Evolutionary conservation across 1,140 invertebrate species (phyloP).

Genomic region (Brachionus rubens): DNA sequence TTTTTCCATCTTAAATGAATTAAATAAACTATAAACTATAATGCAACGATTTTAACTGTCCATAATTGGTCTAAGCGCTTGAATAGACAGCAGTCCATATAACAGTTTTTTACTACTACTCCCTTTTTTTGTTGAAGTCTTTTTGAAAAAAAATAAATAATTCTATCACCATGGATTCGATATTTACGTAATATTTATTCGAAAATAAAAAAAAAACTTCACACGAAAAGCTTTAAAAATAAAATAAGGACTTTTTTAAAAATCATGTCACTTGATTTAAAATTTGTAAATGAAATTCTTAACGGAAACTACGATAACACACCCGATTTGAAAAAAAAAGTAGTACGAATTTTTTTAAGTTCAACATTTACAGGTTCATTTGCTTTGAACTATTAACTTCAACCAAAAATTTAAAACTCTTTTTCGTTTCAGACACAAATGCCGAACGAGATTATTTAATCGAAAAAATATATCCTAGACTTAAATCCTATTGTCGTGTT

Average conservation of each 20-base stretch:
- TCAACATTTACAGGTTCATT: constrained; percentile 42
- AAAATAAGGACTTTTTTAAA: neutral
- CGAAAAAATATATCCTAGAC: constrained; percentile 51
- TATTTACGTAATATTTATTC: too few species aligned
- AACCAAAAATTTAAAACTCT: neutral
- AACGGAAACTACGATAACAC: neutral
- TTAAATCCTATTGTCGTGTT: constrained; percentile 52
- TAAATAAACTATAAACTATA: too few species aligned
- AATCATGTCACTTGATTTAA: constrained; percentile 7
- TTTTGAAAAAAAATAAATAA: too few species aligned
- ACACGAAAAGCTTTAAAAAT: neutral
- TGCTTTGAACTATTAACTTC: neutral
- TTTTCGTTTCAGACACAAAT: constrained; percentile 43
- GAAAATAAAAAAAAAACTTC: neutral
- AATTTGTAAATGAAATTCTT: neutral
- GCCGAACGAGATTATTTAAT: constrained; percentile 53
- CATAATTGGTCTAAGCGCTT: too few species aligned
- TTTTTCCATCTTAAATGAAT: too few species aligned
- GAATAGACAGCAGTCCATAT: too few species aligned
- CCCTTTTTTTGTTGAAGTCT: too few species aligned
- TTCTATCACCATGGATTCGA: constrained; percentile 4
- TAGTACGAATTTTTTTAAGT: constrained; percentile 18
- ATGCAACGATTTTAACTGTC: too few species aligned
- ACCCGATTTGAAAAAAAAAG: constrained; percentile 26
- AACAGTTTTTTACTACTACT: too few species aligned